A percentile compares a stretch with the other conserved stretches of the same genome.
phyloP scores from a whole-genome alignment of 2,113 vertebrate species.

The Plecotus auritus region DNA sequence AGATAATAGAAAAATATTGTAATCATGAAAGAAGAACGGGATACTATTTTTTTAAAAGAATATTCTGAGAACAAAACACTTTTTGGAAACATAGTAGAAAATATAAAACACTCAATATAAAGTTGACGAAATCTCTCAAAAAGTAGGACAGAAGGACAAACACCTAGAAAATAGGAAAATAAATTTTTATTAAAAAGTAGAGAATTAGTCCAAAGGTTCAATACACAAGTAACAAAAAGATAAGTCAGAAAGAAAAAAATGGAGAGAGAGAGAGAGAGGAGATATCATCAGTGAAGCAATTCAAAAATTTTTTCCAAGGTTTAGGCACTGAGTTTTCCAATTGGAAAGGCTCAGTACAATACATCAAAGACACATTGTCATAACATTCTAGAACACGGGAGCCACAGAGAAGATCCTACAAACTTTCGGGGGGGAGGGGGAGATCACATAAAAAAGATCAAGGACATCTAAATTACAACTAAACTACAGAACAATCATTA shows the following conservation, averaged over 20 bases:
- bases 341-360: neutral
- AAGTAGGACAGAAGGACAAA: neutral
- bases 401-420: neutral
- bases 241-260: neutral
- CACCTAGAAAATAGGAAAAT: neutral
- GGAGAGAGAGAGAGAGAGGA: too few relatives aligned
- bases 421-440: too few relatives aligned
- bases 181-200: neutral
- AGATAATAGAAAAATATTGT: neutral
- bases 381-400: neutral
- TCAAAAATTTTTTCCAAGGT: neutral
- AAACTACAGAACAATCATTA: neutral
- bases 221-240: neutral
- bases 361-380: neutral
- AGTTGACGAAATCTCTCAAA: too few relatives aligned
- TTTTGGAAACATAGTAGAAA: neutral
- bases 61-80: slow-evolving; percentile 15
- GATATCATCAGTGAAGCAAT: neutral
- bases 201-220: neutral
- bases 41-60: neutral
- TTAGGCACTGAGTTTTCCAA: neutral
- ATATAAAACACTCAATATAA: neutral
- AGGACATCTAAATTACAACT: neutral
- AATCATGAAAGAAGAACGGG: neutral
- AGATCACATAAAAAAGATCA: neutral